A percentile compares a stretch with the other conserved stretches of the same genome.
Evolutionary conservation across 2,888 invertebrate species (phyloP).

Genomic region (Pammene aurita): DNA sequence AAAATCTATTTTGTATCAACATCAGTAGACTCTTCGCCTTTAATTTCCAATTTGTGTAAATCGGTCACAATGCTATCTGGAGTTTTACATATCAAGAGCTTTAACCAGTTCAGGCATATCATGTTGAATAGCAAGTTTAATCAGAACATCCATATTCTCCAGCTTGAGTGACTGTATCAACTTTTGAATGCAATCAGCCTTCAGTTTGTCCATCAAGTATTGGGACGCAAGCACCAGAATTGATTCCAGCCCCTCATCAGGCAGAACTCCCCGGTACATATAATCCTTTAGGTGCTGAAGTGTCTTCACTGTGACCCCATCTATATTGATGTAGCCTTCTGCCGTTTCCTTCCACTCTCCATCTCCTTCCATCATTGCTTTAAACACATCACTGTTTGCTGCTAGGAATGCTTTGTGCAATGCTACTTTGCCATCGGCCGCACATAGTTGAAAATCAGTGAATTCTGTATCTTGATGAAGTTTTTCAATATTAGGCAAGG

Average conservation of each 20-base stretch:
- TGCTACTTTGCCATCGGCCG: background rate
- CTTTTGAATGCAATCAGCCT: background rate
- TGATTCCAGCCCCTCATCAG: background rate
- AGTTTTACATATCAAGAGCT: background rate
- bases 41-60: background rate
- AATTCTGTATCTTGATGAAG: background rate
- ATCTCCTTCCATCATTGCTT: background rate
- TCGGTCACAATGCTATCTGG: background rate
- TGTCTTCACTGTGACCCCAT: background rate
- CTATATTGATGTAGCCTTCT: background rate
- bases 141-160: background rate
- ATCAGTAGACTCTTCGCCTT: background rate
- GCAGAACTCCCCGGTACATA: background rate
- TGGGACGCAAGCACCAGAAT: background rate
- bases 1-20: background rate
- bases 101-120: background rate
- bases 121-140: background rate
- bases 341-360: background rate
- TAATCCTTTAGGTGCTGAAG: background rate
- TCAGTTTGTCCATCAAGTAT: background rate
- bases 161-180: background rate
- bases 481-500: background rate
- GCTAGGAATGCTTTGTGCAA: background rate
- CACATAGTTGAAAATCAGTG: background rate
- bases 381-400: background rate